Conservation (phyloP, 2,888 invertebrate species). For the Brenthis hecate region DNA sequence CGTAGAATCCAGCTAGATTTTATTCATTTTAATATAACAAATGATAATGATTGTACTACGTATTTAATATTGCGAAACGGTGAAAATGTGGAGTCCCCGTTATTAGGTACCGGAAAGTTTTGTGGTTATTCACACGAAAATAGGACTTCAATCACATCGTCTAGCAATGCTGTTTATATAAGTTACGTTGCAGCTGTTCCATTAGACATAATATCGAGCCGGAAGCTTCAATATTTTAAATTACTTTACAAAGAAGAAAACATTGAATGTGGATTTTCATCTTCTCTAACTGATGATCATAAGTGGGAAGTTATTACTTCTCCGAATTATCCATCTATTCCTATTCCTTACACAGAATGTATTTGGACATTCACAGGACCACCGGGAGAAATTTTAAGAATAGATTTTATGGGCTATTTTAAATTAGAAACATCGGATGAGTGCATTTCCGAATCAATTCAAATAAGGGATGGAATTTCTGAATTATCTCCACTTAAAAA, state of each 20-base stretch:
- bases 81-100: conserved; percentile 85
- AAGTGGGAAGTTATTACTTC: conserved; percentile 84
- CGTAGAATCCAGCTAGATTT: conserved; percentile 86
- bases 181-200: conserved; percentile 45
- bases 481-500: conserved; percentile 85
- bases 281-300: conserved; percentile 77
- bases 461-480: conserved; percentile 92
- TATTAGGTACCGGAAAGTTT: conserved; percentile 87
- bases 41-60: conserved; percentile 55
- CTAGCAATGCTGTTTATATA: conserved; percentile 81
- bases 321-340: conserved; percentile 91
- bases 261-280: conserved; percentile 86
- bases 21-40: conserved; percentile 82
- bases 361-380: conserved; percentile 89
- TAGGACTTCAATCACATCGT: conserved; percentile 77
- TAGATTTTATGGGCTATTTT: conserved; percentile 90
- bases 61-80: conserved; percentile 88
- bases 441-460: conserved; percentile 85
- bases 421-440: conserved; percentile 77
- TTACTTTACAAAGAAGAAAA: conserved; percentile 84
- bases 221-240: conserved; percentile 56
- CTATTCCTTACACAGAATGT: conserved; percentile 91
- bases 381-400: conserved; percentile 86
- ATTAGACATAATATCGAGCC: conserved; percentile 21
- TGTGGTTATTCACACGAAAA: conserved; percentile 80